Evolutionary conservation across 2,888 invertebrate genomes (phyloP), one percentile per base, ranked within the genome.

Genomic region (Cyclophora albipunctata): DNA sequence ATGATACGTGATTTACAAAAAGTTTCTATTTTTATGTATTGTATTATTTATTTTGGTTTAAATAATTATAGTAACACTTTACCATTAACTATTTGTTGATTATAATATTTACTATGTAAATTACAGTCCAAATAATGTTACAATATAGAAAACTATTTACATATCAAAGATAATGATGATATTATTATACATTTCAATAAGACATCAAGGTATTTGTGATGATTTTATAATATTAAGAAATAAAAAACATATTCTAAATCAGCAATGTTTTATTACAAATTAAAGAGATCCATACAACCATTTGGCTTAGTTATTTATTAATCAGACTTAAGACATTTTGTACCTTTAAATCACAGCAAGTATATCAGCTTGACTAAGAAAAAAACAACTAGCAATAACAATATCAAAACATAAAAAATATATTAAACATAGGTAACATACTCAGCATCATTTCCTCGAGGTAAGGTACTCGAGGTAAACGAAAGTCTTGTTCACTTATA

Each of bases 261-360:
- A 40, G 20, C 45, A n/a, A 7, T 37, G 20, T 45, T 45, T 45
- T 45, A 37, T 37, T 37, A 37, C 37, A 37, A 34, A 34, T 45
- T 20, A 45, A 37, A 45, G 45, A 45, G 35, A 45, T 37, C 35
- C 37, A 45, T 33, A 48, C 34, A 37, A 43, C n/a, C 41, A 51
- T 52, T 47, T 45, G 51, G 33, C 34, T 40, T 33, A 45, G 42
- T 46, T 34, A 46, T 49, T 49, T 42, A 45, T 49, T 42, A 42
- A 45, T 49, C 49, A 47, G 51, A 47, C 51, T 51, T 51, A 37
- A 47, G 2, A 50, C 37, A 46, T 43, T 51, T 47, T 47, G 49
- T 49, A 49, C 45, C 45, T 49, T 49, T 45, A 46, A 49, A 50
- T 50, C 47, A 50, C 50, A 50, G 50, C 47, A 4, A 3, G 50